Base-by-base conservation (phyloP, 2,888 invertebrate genomes). In the Amphipyra berbera region DNA sequence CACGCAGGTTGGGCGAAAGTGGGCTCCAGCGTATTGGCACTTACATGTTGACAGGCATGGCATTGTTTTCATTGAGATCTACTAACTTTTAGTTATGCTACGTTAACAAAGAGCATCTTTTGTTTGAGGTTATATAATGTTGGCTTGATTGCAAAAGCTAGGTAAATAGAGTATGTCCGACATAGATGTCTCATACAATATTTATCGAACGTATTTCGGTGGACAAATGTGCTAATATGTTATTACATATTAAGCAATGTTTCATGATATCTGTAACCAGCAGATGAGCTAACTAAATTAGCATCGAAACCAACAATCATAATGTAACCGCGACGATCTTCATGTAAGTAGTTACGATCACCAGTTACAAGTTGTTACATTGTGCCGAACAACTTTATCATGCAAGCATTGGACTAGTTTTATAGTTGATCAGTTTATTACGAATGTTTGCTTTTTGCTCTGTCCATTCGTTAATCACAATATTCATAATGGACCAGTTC, bases 1-100 rank as follows among this genome's bases (percentile, higher is more conserved):
- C 90, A 93, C 90, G 89, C 91, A 86, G 87, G 87, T 89, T 89
- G 90, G 93, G 94, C 93, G 94, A 94, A 95, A 94, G 94, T 90
- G 85, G 87, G 85, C 85, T 76, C 87, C 83, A 79, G 82, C 85
- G 85, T 88, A 91, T 90, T 84, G 88, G 79, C 85, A 85, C 83
- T 88, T 82, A 83, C 85, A 88, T 86, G 84, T 81, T 82, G 82
- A 84, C 87, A 84, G 83, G 82, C 73, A 84, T 78, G 78, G 79
- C 73, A 89, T 91, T 91, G 90, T 91, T 90, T 89, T 88, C 88
- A 89, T 89, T 91, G 83, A 88, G 81, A 84, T 85, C 83, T 78
- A 81, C 85, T 82, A 79, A 84, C 82, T 82, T 82, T 86, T 81
- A 76, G 87, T 74, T 82, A 85, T 78, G 86, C 82, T 84, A 87